phyloP scores from a whole-genome alignment of 2,888 invertebrate species.

The Plagiodera versicolora region DNA sequence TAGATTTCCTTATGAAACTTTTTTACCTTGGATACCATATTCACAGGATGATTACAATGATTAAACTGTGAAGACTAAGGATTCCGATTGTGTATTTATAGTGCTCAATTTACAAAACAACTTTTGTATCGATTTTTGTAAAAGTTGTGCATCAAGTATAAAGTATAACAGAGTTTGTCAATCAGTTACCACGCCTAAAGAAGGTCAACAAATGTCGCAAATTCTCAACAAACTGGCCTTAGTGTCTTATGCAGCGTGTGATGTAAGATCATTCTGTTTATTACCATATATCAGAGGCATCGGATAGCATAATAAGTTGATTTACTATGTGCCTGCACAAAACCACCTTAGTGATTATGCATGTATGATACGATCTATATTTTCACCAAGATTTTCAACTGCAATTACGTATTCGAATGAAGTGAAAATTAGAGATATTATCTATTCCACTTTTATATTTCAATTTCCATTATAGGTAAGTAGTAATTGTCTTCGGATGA shows the following conservation, averaged over 20 bases:
- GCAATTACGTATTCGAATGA: no score
- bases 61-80: not conserved
- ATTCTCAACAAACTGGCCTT: not conserved
- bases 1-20: no score
- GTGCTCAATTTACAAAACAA: not conserved
- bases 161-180: not conserved
- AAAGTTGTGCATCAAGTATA: not conserved
- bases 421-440: no score
- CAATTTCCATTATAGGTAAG: no score
- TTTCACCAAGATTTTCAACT: no score
- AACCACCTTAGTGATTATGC: no score
- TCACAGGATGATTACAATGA: not conserved
- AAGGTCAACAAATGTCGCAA: not conserved
- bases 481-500: no score
- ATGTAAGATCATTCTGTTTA: not conserved
- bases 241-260: not conserved
- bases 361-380: no score
- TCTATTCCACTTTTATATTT: no score
- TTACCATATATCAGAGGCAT: not conserved
- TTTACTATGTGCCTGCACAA: no score
- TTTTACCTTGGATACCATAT: not conserved
- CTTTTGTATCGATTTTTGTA: not conserved
- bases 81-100: not conserved
- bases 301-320: not conserved
- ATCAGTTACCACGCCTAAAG: not conserved